phyloP scores from a whole-genome alignment of 2,888 invertebrate species.

The Theretra japonica region DNA sequence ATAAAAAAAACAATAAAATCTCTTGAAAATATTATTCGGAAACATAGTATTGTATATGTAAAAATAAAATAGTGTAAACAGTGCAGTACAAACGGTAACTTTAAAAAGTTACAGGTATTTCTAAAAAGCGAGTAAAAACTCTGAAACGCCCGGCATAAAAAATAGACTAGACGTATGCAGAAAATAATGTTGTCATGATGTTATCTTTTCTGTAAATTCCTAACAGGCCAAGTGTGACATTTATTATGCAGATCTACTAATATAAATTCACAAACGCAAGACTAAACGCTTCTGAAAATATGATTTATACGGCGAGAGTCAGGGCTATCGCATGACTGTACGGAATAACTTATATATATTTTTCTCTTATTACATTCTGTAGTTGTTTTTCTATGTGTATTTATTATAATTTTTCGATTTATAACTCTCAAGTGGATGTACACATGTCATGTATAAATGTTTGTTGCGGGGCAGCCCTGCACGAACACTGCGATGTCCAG shows the following conservation, averaged over 20 bases:
- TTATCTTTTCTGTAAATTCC: no score
- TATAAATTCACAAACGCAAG: neutral
- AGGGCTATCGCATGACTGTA: neutral
- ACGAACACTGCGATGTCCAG: neutral
- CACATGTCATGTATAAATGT: neutral
- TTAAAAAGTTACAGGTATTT: no score
- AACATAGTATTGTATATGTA: no score
- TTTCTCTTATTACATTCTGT: no score
- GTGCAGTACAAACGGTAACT: no score
- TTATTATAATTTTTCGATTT: no score
- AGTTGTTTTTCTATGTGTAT: no score
- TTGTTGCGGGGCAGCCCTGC: neutral
- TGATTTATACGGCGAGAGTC: neutral
- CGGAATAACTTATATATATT: neutral
- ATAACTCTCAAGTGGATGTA: neutral
- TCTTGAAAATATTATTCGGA: no score
- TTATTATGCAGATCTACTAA: neutral
- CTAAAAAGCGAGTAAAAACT: no score
- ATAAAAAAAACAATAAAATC: no score
- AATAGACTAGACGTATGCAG: neutral
- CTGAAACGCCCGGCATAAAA: neutral
- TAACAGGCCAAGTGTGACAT: neutral
- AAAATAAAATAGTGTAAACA: no score
- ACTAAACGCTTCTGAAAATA: neutral
- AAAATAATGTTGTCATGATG: neutral